Evolutionary conservation across 92 coral and sea anemone genomes (phyloP).

Genomic region (Nematostella vectensis): DNA sequence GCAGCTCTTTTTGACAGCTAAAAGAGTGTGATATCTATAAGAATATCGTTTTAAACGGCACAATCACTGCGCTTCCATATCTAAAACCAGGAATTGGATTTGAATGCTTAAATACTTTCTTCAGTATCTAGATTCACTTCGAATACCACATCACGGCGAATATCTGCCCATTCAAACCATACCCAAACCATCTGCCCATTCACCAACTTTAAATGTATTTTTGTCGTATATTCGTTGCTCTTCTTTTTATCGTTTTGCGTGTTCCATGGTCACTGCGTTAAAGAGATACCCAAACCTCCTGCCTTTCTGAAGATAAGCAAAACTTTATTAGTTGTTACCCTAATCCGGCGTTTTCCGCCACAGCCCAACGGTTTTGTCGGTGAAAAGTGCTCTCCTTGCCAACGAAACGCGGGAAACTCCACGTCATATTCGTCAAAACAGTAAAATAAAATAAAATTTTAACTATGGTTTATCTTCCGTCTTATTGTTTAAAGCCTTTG

Average conservation of each 20-base stretch:
- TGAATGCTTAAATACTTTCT: neutral
- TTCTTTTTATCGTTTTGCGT: neutral
- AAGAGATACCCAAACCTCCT: slow-evolving; percentile 3
- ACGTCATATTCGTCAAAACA: neutral
- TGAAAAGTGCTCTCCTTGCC: neutral
- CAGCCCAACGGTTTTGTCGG: no score
- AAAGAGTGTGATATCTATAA: no score
- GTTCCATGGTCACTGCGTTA: slow-evolving; percentile 4
- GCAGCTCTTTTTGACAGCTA: no score
- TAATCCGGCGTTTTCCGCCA: neutral
- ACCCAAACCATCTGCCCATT: no score
- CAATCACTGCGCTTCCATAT: no score
- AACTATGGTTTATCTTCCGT: neutral
- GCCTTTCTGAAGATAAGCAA: slow-evolving; percentile 6
- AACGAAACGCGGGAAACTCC: neutral
- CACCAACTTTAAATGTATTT: no score
- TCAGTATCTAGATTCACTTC: neutral
- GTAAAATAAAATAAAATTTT: neutral
- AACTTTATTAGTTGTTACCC: slow-evolving; percentile 4
- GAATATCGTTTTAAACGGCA: neutral
- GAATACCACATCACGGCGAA: no score
- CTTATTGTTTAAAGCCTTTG: neutral
- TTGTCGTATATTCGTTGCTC: no score
- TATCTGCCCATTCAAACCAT: no score
- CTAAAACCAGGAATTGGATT: neutral